Base-by-base conservation (phyloP, 2,113 vertebrate species). In the Cynoglossus semilaevis region DNA sequence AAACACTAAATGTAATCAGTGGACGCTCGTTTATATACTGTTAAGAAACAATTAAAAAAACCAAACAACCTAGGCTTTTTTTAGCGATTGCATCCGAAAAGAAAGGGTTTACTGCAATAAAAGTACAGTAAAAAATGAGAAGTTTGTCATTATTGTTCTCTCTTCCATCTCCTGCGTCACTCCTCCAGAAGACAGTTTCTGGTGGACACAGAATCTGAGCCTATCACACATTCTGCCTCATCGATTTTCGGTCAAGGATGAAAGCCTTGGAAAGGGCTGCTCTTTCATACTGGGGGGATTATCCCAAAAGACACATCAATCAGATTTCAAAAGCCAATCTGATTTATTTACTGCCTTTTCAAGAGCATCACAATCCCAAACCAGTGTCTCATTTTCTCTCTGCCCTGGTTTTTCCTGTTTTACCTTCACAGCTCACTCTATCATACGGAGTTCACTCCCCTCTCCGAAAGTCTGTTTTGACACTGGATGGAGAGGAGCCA, bases 221-320 rank as follows among this genome's bases (percentile, higher is more conserved):
- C 67, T 65, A 79, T 88, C 67, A 74, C 83, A 78, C 78, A 83
- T 88, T 77, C 86, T 80, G 67, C 56, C 66, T 72, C 69, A 90
- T 90, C 29, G 83, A 87, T 91, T 89, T 90, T 83, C 51, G 70
- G 77, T 83, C 85, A 65, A 70, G 67, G 75, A 83, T 89, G 86
- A 87, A 89, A 89, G 81, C 85, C 85, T 80, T 79, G 83, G 77
- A 79, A 80, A 87, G 80, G 77, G 80, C 87, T 69, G 80, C 82
- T 82, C 85, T 84, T 84, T 87, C 83, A 72, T 84, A 80, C 71
- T 72, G 70, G 80, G 80, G 68, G 77, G 55, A n/a, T 29, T 77
- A 77, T 87, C 87, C 85, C 85, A 77, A 86, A 85, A 87, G 87
- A 83, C 80, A 79, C 88, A 89, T 90, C 86, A 86, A 87, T 90